phyloP scores from a whole-genome alignment of 2,797 vertebrate species.

The Semotilus atromaculatus region DNA sequence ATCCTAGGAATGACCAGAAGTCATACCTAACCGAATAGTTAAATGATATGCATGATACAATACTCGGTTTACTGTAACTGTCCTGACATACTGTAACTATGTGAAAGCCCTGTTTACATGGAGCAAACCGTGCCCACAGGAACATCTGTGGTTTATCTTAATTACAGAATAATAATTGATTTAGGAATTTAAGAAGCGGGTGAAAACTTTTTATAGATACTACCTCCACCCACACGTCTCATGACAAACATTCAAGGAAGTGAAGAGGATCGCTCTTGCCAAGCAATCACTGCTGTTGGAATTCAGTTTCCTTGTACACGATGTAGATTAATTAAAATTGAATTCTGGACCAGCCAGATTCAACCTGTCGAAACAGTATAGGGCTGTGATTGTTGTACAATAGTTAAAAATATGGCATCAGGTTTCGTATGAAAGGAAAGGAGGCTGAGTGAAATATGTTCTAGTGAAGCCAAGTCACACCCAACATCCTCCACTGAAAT shows the following conservation, averaged over 20 bases:
- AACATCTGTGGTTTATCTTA: too few species aligned
- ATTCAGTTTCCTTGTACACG: not conserved
- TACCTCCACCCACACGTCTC: not conserved
- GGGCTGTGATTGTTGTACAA: too few species aligned
- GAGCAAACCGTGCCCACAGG: too few species aligned
- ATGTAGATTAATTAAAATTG: not conserved
- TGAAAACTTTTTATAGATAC: not conserved
- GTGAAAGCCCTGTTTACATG: too few species aligned
- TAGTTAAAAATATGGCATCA: not conserved
- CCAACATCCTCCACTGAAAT: not conserved
- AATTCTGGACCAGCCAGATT: accelerated
- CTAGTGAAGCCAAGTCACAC: not conserved
- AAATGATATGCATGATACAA: too few species aligned
- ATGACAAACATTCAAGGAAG: not conserved
- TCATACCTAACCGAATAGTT: too few species aligned
- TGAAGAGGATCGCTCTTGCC: not conserved
- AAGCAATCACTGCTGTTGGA: not conserved
- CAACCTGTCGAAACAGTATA: not conserved
- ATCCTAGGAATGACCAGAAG: too few species aligned
- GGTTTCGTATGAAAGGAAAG: not conserved
- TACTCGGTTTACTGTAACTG: too few species aligned
- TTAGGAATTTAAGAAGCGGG: too few species aligned
- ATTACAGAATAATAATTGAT: too few species aligned
- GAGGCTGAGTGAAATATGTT: not conserved
- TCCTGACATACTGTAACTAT: too few species aligned